Evolutionary conservation across 2,797 vertebrate species (phyloP), one percentile per base, ranked within the genome.

Genomic region (Eulemur mongoz): DNA sequence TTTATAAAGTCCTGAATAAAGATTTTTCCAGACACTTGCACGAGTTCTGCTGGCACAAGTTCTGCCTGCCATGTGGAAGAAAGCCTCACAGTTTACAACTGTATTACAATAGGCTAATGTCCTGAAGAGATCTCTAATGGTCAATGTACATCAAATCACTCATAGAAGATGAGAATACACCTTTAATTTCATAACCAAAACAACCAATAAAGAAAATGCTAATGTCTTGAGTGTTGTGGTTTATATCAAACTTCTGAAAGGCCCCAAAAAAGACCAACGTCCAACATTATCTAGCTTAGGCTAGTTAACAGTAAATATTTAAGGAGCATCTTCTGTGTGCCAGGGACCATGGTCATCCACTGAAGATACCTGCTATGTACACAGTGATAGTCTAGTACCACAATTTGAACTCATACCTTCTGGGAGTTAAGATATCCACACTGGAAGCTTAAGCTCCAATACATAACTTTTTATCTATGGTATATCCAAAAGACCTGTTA

Each of bases 21-120:
- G 59, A 73, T 81, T 95, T 96, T 97, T 92, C 78, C 69, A 91
- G 84, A 79, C 81, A 95, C 73, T n/a, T 89, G 63, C n/a, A 82
- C 61, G 81, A 90, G 65, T 85, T 91, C 80, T 80, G 35, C 54
- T 57, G 38, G 63, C 22, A 48, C 20, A 93, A 38, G 65, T 79
- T 83, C 76, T 83, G 65, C n/a, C 97, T 76, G 83, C 54, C 78
- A 85, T 70, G 67, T 84, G 54, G 35, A 81, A 82, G 40, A 96
- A 95, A 93, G 79, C 35, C 82, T 89, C 30, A 50, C 2, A 43
- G 48, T 73, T 78, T 57, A 84, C 78, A 89, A 65, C 38, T 85
- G 5, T 35, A 72, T 80, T 81, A 91, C 48, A 81, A 63, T 1
- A 88, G 18, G 35, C 65, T 83, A 38, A 67, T n/a, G 30, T 85